Percentiles rank a stretch among this genome's conserved stretches.
Evolutionary conservation across 2,797 vertebrate species (phyloP).

Genomic region (Decapterus maruadsi): DNA sequence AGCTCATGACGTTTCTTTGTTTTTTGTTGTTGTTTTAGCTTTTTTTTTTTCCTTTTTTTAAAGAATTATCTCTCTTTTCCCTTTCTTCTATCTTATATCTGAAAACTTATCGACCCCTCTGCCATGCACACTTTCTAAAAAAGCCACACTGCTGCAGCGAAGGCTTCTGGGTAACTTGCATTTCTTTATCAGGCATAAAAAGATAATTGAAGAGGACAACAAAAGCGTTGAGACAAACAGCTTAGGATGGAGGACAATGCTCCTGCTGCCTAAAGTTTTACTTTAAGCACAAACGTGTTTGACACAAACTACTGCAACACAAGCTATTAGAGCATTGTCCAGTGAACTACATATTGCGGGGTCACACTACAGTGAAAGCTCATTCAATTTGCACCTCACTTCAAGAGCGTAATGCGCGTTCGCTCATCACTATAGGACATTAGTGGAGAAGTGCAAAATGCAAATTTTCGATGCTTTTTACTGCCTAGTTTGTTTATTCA

Average conservation of each 20-base stretch:
- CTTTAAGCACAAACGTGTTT: constrained; percentile 12
- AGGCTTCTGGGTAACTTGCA: constrained; percentile 54
- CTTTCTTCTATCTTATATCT: constrained; percentile 69
- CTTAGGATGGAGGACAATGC: background rate
- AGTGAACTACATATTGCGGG: constrained; percentile 53
- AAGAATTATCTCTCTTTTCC: constrained; percentile 45
- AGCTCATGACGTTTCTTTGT: too few species aligned
- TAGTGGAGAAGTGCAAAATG: constrained; percentile 10
- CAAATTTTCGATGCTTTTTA: background rate
- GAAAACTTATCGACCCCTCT: constrained; percentile 55
- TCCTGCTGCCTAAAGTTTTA: constrained; percentile 7
- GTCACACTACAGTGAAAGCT: constrained; percentile 48
- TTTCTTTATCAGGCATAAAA: constrained; percentile 59
- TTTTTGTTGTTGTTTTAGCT: too few species aligned
- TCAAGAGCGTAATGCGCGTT: constrained; percentile 43
- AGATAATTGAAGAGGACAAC: constrained; percentile 65
- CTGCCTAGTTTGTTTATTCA: constrained; percentile 9
- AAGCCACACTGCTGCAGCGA: constrained; percentile 55
- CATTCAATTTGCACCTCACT: constrained; percentile 59
- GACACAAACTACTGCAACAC: constrained; percentile 19
- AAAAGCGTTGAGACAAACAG: constrained; percentile 32
- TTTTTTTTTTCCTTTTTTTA: constrained; percentile 35
- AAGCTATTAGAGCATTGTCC: constrained; percentile 65
- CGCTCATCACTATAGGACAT: constrained; percentile 50
- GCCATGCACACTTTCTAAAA: constrained; percentile 45